Evolutionary conservation across 2,888 invertebrate genomes (phyloP).

Genomic region (Cynaeus angustus): DNA sequence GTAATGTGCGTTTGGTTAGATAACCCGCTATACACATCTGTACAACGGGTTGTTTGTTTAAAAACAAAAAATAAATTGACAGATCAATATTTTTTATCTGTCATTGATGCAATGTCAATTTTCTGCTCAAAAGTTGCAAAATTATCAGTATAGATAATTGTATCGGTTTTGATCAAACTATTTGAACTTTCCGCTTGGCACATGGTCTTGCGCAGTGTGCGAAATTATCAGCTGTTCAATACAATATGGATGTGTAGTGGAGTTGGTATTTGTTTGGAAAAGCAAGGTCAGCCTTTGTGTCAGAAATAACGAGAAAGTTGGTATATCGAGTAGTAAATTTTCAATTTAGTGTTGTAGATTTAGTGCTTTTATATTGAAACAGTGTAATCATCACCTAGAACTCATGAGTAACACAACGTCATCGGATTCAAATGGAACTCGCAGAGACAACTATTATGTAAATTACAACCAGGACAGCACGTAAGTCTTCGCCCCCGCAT

Average conservation of each 20-base stretch:
- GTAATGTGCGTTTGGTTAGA: no score
- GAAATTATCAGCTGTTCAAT: slow-evolving; percentile 62
- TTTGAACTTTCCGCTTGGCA: slow-evolving; percentile 24
- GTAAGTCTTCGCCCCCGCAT: slow-evolving; percentile 80
- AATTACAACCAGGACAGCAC: slow-evolving; percentile 99
- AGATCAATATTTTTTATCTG: no score
- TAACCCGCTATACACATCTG: no score
- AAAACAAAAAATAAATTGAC: no score
- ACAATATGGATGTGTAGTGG: slow-evolving; percentile 61
- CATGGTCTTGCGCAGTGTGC: slow-evolving; percentile 11
- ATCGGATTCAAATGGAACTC: slow-evolving; percentile 79
- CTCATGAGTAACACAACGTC: slow-evolving; percentile 90
- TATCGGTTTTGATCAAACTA: no score
- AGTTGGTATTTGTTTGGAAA: slow-evolving; percentile 58
- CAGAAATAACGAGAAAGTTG: slow-evolving; percentile 71
- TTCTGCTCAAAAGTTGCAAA: no score
- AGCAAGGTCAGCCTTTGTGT: slow-evolving; percentile 81
- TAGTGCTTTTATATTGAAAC: slow-evolving; percentile 42
- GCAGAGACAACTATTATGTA: slow-evolving; percentile 88
- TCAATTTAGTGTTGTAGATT: slow-evolving; percentile 32
- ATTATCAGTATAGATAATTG: no score
- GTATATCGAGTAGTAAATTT: slow-evolving; percentile 27
- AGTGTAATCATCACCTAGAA: slow-evolving; percentile 54
- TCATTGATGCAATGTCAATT: background rate
- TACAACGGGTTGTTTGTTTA: no score